phyloP scores from a whole-genome alignment of 2,888 invertebrate genomes.

The Melanostoma scalare region DNA sequence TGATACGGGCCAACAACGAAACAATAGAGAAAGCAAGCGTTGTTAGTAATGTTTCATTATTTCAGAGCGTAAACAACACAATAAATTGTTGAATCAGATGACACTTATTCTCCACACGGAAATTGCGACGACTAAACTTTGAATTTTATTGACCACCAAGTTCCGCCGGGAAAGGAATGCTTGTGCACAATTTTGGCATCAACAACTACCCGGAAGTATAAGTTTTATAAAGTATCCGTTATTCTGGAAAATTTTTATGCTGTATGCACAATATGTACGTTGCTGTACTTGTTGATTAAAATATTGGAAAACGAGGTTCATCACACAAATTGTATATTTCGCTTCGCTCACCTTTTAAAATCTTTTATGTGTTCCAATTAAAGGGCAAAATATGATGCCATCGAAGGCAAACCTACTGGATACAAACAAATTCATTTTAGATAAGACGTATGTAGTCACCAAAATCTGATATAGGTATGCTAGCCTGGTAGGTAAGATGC shows the following conservation, averaged over 20 bases:
- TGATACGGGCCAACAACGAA: too few species aligned
- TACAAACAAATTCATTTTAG: neutral
- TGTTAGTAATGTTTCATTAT: conserved; percentile 52
- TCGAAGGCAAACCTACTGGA: conserved; percentile 13
- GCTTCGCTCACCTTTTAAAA: conserved; percentile 19
- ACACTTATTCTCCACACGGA: conserved; percentile 70
- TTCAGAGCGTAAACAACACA: conserved; percentile 65
- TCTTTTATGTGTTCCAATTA: conserved; percentile 20
- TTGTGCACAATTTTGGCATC: conserved; percentile 71
- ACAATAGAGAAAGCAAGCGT: conserved; percentile 15
- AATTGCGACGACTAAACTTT: conserved; percentile 70
- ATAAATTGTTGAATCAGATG: conserved; percentile 71
- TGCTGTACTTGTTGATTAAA: conserved; percentile 54
- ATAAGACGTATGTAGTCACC: too few species aligned
- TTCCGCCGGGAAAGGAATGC: conserved; percentile 61
- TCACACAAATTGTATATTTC: conserved; percentile 23
- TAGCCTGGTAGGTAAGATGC: too few species aligned
- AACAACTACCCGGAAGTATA: conserved; percentile 69
- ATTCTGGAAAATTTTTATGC: conserved; percentile 49
- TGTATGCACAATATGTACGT: conserved; percentile 29
- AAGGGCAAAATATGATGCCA: conserved; percentile 25
- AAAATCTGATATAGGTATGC: too few species aligned
- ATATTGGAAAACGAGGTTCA: neutral
- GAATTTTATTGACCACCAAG: conserved; percentile 70
- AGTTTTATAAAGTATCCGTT: conserved; percentile 68